Conservation (phyloP, 1,140 invertebrate species). For the Bombus haemorrhoidalis region DNA sequence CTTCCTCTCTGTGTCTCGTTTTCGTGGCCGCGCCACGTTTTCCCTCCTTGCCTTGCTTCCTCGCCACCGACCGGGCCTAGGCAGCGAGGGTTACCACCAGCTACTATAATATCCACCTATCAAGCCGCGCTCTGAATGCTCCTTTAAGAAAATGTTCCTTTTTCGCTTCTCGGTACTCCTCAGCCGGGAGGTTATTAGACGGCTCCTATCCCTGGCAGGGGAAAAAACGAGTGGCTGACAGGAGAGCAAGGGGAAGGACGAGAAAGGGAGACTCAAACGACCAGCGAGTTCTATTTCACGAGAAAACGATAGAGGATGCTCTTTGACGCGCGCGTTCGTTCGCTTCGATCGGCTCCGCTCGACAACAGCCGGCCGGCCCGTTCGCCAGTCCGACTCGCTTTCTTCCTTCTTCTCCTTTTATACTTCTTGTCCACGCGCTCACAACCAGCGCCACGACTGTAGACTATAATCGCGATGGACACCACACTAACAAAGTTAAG, state of each 20-base stretch:
- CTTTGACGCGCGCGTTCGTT: slow-evolving; percentile 36
- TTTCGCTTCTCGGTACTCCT: slow-evolving; percentile 51
- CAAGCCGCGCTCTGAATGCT: slow-evolving; percentile 68
- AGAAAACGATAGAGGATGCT: slow-evolving; percentile 41
- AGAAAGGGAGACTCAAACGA: slow-evolving; percentile 50
- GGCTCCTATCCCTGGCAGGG: slow-evolving; percentile 3
- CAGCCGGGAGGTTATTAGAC: slow-evolving; percentile 59
- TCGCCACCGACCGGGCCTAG: slow-evolving; percentile 12
- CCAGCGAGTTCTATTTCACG: slow-evolving; percentile 50
- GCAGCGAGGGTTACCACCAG: slow-evolving; percentile 52
- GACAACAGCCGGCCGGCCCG: slow-evolving; percentile 26
- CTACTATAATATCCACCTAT: slow-evolving; percentile 68
- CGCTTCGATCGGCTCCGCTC: slow-evolving; percentile 26
- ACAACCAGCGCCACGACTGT: neutral
- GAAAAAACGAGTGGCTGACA: neutral
- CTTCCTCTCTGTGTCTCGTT: slow-evolving; percentile 19
- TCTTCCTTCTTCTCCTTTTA: neutral
- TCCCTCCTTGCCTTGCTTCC: slow-evolving; percentile 4
- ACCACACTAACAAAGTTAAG: neutral
- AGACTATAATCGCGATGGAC: neutral
- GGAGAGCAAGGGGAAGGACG: neutral
- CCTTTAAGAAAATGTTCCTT: slow-evolving; percentile 70
- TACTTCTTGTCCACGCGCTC: neutral
- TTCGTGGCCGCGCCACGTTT: slow-evolving; percentile 33
- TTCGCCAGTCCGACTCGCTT: neutral